These are phyloP conservation scores for Leptocoma aspasia DNA, from an alignment of 2,113 vertebrate genomes.

Conservation along the genomic window DNA sequence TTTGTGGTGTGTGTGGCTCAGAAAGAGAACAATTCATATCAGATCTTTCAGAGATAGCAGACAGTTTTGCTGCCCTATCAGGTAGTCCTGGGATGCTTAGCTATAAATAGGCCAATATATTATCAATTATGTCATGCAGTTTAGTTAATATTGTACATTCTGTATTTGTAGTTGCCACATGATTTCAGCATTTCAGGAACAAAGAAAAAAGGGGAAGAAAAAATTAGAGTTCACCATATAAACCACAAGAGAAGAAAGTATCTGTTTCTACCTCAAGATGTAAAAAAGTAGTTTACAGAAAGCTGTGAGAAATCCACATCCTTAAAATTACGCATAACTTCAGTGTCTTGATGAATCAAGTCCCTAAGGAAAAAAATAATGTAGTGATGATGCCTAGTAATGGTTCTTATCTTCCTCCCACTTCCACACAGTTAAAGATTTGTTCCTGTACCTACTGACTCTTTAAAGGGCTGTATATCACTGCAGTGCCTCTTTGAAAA, in stretches of 20 bases:
- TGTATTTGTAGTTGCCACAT: not conserved
- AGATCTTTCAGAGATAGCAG: not conserved
- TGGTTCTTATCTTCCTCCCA: not conserved
- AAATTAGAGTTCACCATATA: not conserved
- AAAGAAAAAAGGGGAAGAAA: not conserved
- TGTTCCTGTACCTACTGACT: not conserved
- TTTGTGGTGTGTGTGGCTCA: constrained; percentile 59
- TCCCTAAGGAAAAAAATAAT: not conserved
- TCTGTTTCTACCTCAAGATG: not conserved
- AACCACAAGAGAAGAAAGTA: not conserved
- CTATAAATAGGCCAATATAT: not conserved
- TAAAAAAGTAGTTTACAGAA: not conserved
- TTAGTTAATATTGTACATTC: not conserved
- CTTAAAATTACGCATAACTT: not conserved
- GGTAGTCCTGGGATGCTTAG: not conserved
- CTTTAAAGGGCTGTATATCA: not conserved
- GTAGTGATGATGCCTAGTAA: not conserved
- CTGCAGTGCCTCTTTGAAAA: not conserved
- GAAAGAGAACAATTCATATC: not conserved
- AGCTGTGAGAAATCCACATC: not conserved
- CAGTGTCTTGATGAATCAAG: not conserved
- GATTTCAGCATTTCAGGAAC: not conserved
- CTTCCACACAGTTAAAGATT: not conserved
- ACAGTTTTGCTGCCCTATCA: not conserved
- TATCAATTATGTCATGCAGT: not conserved